Evolutionary conservation across 2,113 vertebrate species (phyloP).

Genomic region (Bambusicola thoracicus): DNA sequence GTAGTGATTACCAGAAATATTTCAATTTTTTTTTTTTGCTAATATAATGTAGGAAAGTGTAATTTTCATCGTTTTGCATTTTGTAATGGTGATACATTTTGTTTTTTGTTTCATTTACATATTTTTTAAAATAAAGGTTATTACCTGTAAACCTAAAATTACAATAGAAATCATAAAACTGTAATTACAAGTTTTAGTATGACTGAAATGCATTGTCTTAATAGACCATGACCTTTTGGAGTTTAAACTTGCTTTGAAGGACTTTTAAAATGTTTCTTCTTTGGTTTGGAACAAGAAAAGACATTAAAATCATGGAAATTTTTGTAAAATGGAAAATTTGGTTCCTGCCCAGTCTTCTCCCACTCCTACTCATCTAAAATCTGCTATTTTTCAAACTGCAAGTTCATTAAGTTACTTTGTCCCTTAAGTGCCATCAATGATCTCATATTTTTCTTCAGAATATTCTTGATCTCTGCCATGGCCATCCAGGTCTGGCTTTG

Average conservation of each 20-base stretch:
- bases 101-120: background rate
- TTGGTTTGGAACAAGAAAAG: background rate
- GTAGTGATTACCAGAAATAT: background rate
- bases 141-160: background rate
- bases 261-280: background rate
- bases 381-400: background rate
- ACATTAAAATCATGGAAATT: background rate
- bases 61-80: background rate
- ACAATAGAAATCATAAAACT: background rate
- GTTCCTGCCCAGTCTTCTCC: background rate
- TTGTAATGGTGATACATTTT: background rate
- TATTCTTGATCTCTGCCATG: slow-evolving; percentile 4
- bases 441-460: background rate
- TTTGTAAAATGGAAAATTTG: background rate
- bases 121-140: background rate
- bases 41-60: background rate
- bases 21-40: background rate
- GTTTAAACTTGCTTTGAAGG: background rate
- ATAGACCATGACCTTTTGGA: rapidly evolving
- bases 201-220: background rate
- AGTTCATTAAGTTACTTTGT: background rate
- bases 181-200: background rate
- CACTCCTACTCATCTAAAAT: background rate
- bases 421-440: background rate
- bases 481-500: background rate